Conservation (phyloP, 2,797 vertebrate species). For the Hyperoplus immaculatus region DNA sequence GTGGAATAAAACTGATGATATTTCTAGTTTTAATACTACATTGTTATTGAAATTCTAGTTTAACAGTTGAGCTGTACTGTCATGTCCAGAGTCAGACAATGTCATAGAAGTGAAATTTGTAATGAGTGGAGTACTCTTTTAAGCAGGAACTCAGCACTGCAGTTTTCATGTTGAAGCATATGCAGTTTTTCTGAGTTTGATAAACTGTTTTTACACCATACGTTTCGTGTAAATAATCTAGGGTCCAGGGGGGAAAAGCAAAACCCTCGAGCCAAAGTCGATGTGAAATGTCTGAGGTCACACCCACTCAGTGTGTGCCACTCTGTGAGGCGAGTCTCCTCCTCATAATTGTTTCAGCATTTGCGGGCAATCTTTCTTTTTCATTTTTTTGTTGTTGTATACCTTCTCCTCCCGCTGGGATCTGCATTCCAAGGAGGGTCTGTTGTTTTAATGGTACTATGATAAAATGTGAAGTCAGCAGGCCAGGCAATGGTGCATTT, state of each 20-base stretch:
- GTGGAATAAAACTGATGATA: no score
- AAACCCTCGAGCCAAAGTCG: constrained; percentile 19
- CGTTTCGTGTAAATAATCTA: constrained; percentile 18
- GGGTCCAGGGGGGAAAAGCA: neutral
- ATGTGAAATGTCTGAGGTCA: constrained; percentile 41
- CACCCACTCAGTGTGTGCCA: constrained; percentile 31
- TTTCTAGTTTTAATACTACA: no score
- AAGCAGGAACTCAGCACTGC: neutral
- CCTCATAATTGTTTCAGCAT: constrained; percentile 59
- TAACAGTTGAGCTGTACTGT: neutral
- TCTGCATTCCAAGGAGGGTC: constrained; percentile 69
- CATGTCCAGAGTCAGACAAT: neutral
- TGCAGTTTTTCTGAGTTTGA: neutral
- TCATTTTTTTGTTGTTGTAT: constrained; percentile 15
- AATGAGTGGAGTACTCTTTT: neutral
- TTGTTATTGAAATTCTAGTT: no score
- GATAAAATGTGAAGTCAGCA: constrained; percentile 75
- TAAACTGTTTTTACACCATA: constrained; percentile 4
- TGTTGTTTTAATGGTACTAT: constrained; percentile 79
- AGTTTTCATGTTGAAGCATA: neutral
- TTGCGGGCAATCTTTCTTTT: constrained; percentile 34
- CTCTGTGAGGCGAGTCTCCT: constrained; percentile 22
- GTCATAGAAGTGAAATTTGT: neutral
- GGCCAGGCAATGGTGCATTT: constrained; percentile 56
- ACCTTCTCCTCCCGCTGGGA: constrained; percentile 58